Base-by-base conservation (phyloP, 2,888 invertebrate genomes). In the Drosophila greeni region DNA sequence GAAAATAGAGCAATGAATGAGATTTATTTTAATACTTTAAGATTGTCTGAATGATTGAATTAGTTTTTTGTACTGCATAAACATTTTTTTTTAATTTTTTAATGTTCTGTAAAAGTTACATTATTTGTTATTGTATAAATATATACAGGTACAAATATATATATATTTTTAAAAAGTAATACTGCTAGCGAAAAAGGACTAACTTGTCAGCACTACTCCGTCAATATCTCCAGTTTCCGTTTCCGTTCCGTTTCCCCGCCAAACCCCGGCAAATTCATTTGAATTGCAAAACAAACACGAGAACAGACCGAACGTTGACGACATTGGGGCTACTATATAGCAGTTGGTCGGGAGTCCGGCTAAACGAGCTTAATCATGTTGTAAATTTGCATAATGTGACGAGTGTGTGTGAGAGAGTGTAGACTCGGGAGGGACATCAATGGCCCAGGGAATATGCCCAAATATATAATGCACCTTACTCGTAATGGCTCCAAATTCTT, bases 361-460 rank as follows among this genome's bases (percentile, higher is more conserved):
- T 65, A 82, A 73, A 77, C 69, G 69, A 75, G 74, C 85, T 83
- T 81, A 81, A 83, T 81, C 85, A 75, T 84, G 84, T 72, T 78
- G 79, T 84, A 81, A 84, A 81, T 81, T 81, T 81, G 61, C 81
- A 81, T 81, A 84, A 81, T 81, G 75, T 81, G 78, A 84, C 78
- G 75, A 70, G 70, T 59, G 54, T 74, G 56, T 45, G 39, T 36
- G 42, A 20, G 36, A 16, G 36, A 14, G 36, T 16, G 29, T 16
- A 5, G 20, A 14, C 20, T 36, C 33, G 8, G 34, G 36, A 52
- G 40, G 16, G 40, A 12, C 34, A 16, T 34, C 14, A 14, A 29
- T 26, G 29, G 43, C 48, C 37, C 26, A 16, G 36, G 24, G 14
- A 45, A 49, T 45, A 49, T 26, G 40, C 39, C 45, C 16, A 61